Conservation (phyloP, 2,888 invertebrate genomes). For the Drosophila conformis region DNA sequence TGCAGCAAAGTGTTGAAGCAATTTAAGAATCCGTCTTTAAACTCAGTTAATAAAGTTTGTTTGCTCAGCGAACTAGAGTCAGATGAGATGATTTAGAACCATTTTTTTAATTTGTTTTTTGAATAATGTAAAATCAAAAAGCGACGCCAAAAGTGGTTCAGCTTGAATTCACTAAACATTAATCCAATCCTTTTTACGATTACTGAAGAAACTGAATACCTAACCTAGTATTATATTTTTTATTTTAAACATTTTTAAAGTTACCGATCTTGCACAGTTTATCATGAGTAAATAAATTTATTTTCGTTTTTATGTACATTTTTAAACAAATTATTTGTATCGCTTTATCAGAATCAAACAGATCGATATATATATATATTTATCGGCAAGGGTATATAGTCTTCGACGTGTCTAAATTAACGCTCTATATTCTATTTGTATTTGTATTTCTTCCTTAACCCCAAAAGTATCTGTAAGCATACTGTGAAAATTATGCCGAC, state of each 20-base stretch:
- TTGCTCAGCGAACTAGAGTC: background rate
- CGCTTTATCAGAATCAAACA: background rate
- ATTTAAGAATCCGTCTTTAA: background rate
- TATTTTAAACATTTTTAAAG: background rate
- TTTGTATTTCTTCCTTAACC: background rate
- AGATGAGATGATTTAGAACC: background rate
- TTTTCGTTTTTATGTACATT: background rate
- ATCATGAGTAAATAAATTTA: background rate
- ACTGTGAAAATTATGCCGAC: slow-evolving; percentile 26
- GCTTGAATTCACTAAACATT: background rate
- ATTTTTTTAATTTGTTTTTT: background rate
- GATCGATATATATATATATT: background rate
- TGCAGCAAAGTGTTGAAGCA: background rate
- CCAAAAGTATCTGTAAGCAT: slow-evolving; percentile 36
- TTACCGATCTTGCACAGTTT: background rate
- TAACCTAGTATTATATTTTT: background rate
- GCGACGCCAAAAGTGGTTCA: background rate
- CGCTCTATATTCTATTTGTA: background rate
- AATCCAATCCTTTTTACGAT: background rate
- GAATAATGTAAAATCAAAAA: background rate
- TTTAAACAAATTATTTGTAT: background rate
- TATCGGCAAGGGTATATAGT: background rate
- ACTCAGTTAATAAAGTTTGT: background rate
- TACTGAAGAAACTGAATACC: background rate
- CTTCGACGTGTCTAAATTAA: background rate